phyloP scores from a whole-genome alignment of 2,113 vertebrate species.

The Syngnathoides biaculeatus region DNA sequence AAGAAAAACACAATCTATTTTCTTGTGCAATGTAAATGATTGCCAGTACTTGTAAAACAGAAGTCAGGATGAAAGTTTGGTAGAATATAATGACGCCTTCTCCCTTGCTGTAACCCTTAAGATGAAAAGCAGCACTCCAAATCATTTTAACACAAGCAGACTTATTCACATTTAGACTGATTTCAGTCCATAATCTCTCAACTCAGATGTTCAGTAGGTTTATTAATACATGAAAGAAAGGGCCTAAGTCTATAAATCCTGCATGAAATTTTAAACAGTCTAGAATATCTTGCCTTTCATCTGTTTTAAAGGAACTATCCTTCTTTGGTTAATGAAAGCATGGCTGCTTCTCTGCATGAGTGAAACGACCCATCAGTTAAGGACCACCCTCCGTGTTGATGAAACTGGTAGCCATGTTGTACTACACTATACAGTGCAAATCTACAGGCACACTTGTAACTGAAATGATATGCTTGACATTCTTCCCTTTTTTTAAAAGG shows the following conservation, averaged over 20 bases:
- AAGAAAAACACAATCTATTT: constrained; percentile 19
- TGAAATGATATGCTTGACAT: constrained; percentile 55
- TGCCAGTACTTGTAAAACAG: constrained; percentile 4
- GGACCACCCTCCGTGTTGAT: constrained; percentile 57
- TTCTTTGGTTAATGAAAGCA: constrained; percentile 55
- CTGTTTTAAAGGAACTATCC: constrained; percentile 61
- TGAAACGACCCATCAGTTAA: constrained; percentile 50
- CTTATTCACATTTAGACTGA: constrained; percentile 75
- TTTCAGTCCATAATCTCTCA: constrained; percentile 69
- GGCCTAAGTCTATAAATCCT: constrained; percentile 71
- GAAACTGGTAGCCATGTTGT: constrained; percentile 33
- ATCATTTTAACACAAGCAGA: constrained; percentile 69
- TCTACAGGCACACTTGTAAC: constrained; percentile 44
- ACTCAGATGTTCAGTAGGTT: constrained; percentile 70
- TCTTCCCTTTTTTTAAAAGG: neutral
- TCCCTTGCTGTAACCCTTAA: constrained; percentile 49
- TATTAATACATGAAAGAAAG: constrained; percentile 78
- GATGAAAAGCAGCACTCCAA: constrained; percentile 67
- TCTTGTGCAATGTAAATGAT: constrained; percentile 7
- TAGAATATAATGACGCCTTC: constrained; percentile 57
- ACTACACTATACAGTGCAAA: constrained; percentile 54
- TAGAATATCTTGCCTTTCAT: constrained; percentile 71
- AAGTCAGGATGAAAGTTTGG: constrained; percentile 20
- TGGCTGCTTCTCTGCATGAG: constrained; percentile 43
- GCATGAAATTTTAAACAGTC: constrained; percentile 71